Evolutionary conservation across 2,888 invertebrate species (phyloP), one percentile per base, ranked within the genome.

Genomic region (Diarsia brunnea): DNA sequence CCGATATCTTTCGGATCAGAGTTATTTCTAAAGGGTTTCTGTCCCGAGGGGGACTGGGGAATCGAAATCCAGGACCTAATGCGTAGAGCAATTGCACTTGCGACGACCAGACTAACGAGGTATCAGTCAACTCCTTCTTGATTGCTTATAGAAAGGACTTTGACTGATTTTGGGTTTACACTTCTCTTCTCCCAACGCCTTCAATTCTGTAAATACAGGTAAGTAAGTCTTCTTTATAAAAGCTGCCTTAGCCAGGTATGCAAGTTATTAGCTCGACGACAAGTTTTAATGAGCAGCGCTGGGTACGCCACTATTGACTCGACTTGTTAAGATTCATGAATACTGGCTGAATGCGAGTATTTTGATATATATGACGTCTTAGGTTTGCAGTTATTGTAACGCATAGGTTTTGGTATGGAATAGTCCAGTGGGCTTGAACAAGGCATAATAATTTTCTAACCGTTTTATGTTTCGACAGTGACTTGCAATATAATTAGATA

Each of bases 281-380:
- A 88, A 87, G 87, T 87, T 87, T 84, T 87, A 87, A 87, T 87
- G 88, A 87, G 88, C 87, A 84, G 47, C 75, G 73, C 75, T 55
- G 70, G 79, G 75, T 76, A 65, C 69, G 67, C 68, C 65, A 65
- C 80, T 73, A 78, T 87, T 83, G 87, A 82, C 83, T 79, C 70
- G 68, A 79, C 69, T 88, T 78, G 73, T 78, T 78, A 81, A 79
- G 73, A 88, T 88, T 79, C 81, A 84, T 77, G 82, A 79, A 82
- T 77, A 55, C 53, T 47, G 47, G 43, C 63, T 51, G 67, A 69
- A 75, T 81, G 53, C 63, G 21, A 55, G 21, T 76, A 68, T 70
- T 78, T 74, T 65, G 51, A 55, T 65, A 31, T 65, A 31, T 63
- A 45, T 31, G 27, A 67, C 31, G 61, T 65, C 31, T 69, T 1